Conservation (phyloP, 2,113 vertebrate species). For the Dipodomys spectabilis region DNA sequence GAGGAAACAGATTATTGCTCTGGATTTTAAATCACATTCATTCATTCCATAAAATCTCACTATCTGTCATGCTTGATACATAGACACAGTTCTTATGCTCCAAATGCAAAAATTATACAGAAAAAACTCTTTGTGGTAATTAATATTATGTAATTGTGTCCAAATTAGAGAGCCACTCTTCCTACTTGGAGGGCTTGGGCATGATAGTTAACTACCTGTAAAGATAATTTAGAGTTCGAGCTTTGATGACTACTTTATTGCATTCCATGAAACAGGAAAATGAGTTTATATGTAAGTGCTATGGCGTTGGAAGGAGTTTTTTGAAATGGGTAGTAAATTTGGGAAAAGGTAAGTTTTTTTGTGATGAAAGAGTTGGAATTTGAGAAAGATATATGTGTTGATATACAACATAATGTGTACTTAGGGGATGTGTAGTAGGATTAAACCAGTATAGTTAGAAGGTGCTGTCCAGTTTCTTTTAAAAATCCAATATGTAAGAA, state of each 20-base stretch:
- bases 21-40: neutral
- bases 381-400: neutral
- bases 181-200: accelerated
- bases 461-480: neutral
- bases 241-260: neutral
- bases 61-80: neutral
- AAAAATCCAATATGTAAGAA: neutral
- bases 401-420: neutral
- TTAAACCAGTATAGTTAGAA: neutral
- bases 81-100: neutral
- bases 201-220: neutral
- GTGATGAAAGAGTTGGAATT: neutral
- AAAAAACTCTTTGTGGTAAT: neutral
- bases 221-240: neutral
- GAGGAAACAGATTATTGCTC: neutral
- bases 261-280: neutral
- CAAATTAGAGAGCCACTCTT: neutral
- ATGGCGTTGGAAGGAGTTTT: neutral
- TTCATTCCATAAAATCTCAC: neutral
- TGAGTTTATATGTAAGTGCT: neutral
- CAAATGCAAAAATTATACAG: neutral
- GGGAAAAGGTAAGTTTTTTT: neutral
- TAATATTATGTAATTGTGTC: neutral
- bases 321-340: neutral
- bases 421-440: neutral